These are phyloP conservation scores for Lathamus discolor DNA, from an alignment of 2,113 vertebrate species.

Conservation along the genomic window DNA sequence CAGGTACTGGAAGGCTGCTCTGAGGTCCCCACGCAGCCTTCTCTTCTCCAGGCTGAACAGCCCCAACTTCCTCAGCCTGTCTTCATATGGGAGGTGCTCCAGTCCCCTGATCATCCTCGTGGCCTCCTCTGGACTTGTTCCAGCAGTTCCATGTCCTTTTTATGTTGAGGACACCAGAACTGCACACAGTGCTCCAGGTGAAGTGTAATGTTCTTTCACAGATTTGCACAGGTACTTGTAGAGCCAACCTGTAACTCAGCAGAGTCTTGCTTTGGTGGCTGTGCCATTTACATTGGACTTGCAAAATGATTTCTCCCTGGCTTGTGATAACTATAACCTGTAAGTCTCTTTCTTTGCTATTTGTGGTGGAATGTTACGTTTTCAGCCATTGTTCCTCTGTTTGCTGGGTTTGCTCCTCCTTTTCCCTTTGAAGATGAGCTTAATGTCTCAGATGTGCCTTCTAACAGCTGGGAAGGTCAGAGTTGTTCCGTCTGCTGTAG, in stretches of 20 bases:
- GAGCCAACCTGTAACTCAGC: background rate
- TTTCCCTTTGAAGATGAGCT: background rate
- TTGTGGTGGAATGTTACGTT: background rate
- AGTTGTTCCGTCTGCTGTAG: background rate
- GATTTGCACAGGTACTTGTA: background rate
- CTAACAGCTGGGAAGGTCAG: background rate
- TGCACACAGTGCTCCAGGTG: no score
- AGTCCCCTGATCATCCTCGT: no score
- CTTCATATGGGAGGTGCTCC: no score
- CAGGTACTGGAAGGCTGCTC: no score
- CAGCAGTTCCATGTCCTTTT: no score
- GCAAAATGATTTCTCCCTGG: accelerated
- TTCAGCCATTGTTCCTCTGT: background rate
- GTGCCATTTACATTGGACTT: background rate
- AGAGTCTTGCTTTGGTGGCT: background rate
- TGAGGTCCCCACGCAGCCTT: no score
- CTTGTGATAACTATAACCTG: background rate
- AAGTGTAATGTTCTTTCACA: background rate
- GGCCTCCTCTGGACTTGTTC: no score
- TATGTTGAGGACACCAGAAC: no score
- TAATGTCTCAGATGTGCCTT: background rate
- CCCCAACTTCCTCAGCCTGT: no score
- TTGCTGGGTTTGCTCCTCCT: background rate
- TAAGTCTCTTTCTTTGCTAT: background rate
- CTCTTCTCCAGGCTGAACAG: no score